Evolutionary conservation across 2,888 invertebrate species (phyloP).

Genomic region (Venusia cambrica): DNA sequence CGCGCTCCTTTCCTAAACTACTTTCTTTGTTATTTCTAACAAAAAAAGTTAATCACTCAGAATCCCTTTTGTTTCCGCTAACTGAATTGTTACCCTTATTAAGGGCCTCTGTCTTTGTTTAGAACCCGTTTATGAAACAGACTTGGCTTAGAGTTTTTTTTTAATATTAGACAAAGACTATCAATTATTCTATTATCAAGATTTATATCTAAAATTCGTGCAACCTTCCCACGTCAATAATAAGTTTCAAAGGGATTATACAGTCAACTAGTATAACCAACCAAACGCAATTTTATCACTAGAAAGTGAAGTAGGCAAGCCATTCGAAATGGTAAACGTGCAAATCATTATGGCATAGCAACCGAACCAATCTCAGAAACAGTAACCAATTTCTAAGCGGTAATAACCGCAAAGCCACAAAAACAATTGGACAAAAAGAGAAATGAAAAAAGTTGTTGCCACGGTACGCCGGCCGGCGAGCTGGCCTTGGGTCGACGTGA

Average conservation of each 20-base stretch:
- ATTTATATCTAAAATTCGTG: too few species aligned
- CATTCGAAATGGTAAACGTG: slow-evolving; percentile 23
- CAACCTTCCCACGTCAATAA: too few species aligned
- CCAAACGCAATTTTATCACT: slow-evolving; percentile 18
- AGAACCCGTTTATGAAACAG: slow-evolving; percentile 11
- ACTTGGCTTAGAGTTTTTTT: not conserved
- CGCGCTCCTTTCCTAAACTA: slow-evolving; percentile 20
- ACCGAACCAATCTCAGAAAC: slow-evolving; percentile 38
- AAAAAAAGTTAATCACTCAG: slow-evolving; percentile 28
- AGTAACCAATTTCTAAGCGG: slow-evolving; percentile 42
- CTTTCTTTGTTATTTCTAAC: slow-evolving; percentile 28
- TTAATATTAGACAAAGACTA: too few species aligned
- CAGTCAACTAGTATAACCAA: slow-evolving; percentile 16
- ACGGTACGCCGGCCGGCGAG: slow-evolving; percentile 66
- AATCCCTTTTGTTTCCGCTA: slow-evolving; percentile 23
- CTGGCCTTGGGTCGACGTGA: slow-evolving; percentile 64
- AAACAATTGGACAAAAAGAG: slow-evolving; percentile 53
- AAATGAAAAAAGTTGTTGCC: slow-evolving; percentile 57
- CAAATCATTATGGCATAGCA: slow-evolving; percentile 30
- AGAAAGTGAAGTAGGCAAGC: slow-evolving; percentile 28
- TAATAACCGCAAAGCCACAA: slow-evolving; percentile 46
- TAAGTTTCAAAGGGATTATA: too few species aligned
- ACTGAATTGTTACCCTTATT: slow-evolving; percentile 15
- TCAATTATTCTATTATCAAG: too few species aligned
- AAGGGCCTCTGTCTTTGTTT: slow-evolving; percentile 20